phyloP scores from a whole-genome alignment of 2,797 vertebrate species.

The Falco peregrinus region DNA sequence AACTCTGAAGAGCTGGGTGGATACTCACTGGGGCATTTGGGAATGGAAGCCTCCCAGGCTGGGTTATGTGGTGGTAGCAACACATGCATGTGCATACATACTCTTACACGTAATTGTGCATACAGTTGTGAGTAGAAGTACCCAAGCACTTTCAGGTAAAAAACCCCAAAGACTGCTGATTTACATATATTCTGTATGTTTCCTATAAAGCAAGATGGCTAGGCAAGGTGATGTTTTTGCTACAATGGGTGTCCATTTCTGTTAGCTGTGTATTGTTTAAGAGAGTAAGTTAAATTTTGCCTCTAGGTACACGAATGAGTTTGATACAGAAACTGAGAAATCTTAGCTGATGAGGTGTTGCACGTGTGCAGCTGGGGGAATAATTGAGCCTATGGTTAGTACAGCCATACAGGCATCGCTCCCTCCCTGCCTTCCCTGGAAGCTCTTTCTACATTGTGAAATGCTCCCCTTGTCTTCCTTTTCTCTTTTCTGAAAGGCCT shows the following conservation, averaged over 20 bases:
- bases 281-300: not conserved
- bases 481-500: not conserved
- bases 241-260: not conserved
- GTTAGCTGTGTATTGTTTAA: not conserved
- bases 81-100: fast-evolving
- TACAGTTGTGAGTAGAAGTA: not conserved
- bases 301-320: fast-evolving
- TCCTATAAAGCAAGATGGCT: not conserved
- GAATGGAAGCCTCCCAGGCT: not conserved
- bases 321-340: not conserved
- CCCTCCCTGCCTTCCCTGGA: not conserved
- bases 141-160: not conserved
- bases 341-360: not conserved
- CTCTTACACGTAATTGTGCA: not conserved
- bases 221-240: not conserved
- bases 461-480: not conserved
- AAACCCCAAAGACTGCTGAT: not conserved
- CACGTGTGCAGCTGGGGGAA: not conserved
- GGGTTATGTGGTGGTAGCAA: not conserved
- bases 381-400: not conserved
- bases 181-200: not conserved
- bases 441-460: not conserved
- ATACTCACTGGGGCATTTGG: not conserved
- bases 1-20: not conserved
- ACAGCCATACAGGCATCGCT: not conserved